A percentile compares a stretch with the other conserved stretches of the same genome.
Evolutionary conservation across 2,888 invertebrate species (phyloP).

Genomic region (Aproaerema taeniolella): DNA sequence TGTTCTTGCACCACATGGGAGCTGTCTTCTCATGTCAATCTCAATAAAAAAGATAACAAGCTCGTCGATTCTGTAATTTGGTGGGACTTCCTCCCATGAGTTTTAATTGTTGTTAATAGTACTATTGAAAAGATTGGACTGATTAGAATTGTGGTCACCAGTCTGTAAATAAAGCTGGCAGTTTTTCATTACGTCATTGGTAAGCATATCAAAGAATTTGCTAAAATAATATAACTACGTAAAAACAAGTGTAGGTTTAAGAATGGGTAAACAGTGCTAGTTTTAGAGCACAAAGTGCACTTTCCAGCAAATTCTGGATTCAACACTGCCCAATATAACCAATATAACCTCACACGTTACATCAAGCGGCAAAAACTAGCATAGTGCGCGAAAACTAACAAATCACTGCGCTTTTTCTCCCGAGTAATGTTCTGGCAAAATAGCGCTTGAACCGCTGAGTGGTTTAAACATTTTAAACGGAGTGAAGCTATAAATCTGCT

Average conservation of each 20-base stretch:
- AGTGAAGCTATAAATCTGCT: conserved; percentile 36
- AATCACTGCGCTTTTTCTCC: conserved; percentile 16
- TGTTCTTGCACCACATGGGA: conserved; percentile 19
- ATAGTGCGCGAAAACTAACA: conserved; percentile 14
- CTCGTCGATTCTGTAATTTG: conserved; percentile 20
- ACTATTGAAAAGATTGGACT: conserved; percentile 38
- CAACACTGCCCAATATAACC: too few relatives aligned
- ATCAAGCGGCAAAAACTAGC: conserved; percentile 7
- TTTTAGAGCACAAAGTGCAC: too few relatives aligned
- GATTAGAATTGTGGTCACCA: conserved; percentile 2
- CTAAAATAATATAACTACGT: too few relatives aligned
- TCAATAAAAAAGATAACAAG: conserved; percentile 58
- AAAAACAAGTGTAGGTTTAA: too few relatives aligned
- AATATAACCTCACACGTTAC: conserved; percentile 1
- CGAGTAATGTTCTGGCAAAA: conserved; percentile 14
- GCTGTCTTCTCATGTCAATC: conserved; percentile 64
- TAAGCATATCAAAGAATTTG: too few relatives aligned
- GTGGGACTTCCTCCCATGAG: conserved; percentile 37
- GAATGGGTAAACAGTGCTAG: too few relatives aligned
- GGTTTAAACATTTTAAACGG: conserved; percentile 19
- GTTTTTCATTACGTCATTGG: too few relatives aligned
- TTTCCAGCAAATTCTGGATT: too few relatives aligned
- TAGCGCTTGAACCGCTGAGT: conserved; percentile 17
- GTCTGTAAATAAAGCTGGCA: too few relatives aligned
- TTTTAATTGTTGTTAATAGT: conserved; percentile 64